Evolutionary conservation across 2,888 invertebrate species (phyloP).

Genomic region (Megalurothrips usitatus): DNA sequence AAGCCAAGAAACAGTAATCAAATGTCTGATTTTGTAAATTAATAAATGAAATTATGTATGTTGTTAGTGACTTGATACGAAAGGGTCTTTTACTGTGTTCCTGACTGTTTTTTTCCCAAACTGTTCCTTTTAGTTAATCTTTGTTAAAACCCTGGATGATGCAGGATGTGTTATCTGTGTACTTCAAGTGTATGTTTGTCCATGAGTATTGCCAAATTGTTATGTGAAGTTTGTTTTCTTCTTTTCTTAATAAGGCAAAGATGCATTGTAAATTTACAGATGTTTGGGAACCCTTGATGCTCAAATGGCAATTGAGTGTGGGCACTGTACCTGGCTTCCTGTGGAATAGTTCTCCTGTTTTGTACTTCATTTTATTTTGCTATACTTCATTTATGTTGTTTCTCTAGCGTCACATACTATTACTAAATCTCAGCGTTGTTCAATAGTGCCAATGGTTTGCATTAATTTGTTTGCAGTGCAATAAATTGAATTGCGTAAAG

Average conservation of each 20-base stretch:
- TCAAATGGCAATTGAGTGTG: background rate
- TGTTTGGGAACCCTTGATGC: background rate
- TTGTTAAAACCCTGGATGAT: background rate
- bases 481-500: background rate
- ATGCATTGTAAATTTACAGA: background rate
- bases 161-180: background rate
- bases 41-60: constrained; percentile 14
- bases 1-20: constrained; percentile 23
- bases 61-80: constrained; percentile 11
- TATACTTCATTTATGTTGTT: background rate
- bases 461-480: background rate
- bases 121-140: constrained; percentile 8
- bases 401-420: background rate
- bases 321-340: background rate
- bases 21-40: constrained; percentile 20
- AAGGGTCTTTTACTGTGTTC: constrained; percentile 14
- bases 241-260: background rate
- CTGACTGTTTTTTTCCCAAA: constrained; percentile 20
- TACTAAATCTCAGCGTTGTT: background rate
- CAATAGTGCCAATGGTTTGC: background rate
- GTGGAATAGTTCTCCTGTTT: background rate
- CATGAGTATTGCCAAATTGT: constrained; percentile 7
- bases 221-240: background rate
- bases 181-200: background rate
- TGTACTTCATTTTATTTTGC: background rate